A percentile compares a stretch with the other conserved stretches of the same genome.
Evolutionary conservation across 2,797 vertebrate species (phyloP).

Genomic region (Macrochelys suwanniensis): DNA sequence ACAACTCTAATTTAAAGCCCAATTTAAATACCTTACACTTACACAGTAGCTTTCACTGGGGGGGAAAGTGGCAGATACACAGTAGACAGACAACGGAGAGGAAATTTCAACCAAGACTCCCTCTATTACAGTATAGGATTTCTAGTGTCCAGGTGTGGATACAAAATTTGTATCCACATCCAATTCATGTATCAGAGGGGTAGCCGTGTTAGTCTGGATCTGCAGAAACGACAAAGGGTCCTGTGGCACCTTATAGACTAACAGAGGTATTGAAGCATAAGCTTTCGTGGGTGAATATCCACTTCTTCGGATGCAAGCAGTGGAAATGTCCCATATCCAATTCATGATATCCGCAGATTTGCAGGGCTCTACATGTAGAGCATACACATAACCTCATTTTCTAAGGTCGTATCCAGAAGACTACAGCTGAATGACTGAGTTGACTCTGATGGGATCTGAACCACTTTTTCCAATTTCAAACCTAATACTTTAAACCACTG

Average conservation of each 20-base stretch:
- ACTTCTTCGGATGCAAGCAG: too few relatives aligned
- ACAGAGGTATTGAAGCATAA: too few relatives aligned
- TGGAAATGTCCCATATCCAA: too few relatives aligned
- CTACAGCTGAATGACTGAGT: neutral
- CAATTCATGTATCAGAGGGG: too few relatives aligned
- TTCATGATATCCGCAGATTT: too few relatives aligned
- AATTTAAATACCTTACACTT: neutral
- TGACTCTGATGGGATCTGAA: neutral
- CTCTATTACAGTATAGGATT: neutral
- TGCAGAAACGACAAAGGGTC: too few relatives aligned
- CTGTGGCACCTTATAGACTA: too few relatives aligned
- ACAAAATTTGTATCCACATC: too few relatives aligned
- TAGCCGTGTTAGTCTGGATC: too few relatives aligned
- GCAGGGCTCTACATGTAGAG: neutral
- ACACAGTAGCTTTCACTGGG: neutral
- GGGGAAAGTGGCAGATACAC: neutral
- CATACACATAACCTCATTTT: neutral
- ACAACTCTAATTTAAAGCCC: neutral
- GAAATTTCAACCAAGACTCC: neutral
- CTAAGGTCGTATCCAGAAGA: accelerated
- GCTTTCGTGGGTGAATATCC: too few relatives aligned
- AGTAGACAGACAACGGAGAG: accelerated
- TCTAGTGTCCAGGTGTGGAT: neutral
- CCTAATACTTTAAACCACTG: neutral
- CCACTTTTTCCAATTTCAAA: accelerated